phyloP scores from a whole-genome alignment of 2,113 vertebrate species.

The Chrysemys picta region DNA sequence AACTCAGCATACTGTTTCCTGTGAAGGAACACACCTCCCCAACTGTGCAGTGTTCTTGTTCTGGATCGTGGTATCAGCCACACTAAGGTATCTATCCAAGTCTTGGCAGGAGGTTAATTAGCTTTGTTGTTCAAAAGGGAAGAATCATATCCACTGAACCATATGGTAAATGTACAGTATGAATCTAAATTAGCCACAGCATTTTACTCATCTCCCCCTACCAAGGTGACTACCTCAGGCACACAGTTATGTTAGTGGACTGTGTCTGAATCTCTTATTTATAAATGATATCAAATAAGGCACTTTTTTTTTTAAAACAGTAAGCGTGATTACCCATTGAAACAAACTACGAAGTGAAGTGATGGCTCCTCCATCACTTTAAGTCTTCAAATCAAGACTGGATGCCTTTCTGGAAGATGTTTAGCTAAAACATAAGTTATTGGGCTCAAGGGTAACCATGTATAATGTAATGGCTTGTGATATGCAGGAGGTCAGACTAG shows the following conservation, averaged over 20 bases:
- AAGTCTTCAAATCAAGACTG: neutral
- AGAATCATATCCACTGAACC: neutral
- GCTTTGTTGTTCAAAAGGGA: neutral
- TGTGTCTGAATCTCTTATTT: neutral
- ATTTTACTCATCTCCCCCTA: neutral
- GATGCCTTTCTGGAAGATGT: neutral
- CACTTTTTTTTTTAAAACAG: no score
- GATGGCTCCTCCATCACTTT: neutral
- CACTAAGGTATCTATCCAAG: neutral
- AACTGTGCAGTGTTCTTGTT: neutral
- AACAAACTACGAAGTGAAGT: neutral
- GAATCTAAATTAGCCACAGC: neutral
- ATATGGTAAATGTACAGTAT: neutral
- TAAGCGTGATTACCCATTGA: neutral
- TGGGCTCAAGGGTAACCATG: fast-evolving
- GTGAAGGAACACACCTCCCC: neutral
- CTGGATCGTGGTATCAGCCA: neutral
- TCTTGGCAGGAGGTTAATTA: neutral
- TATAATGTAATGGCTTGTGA: neutral
- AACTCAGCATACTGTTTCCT: neutral
- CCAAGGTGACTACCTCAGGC: neutral
- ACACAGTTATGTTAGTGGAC: neutral
- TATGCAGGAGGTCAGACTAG: neutral
- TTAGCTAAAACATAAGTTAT: neutral
- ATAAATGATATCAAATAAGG: neutral